These are phyloP conservation scores for Pogonophryne albipinna DNA, from an alignment of 2,797 vertebrate species.

Conservation along the genomic window DNA sequence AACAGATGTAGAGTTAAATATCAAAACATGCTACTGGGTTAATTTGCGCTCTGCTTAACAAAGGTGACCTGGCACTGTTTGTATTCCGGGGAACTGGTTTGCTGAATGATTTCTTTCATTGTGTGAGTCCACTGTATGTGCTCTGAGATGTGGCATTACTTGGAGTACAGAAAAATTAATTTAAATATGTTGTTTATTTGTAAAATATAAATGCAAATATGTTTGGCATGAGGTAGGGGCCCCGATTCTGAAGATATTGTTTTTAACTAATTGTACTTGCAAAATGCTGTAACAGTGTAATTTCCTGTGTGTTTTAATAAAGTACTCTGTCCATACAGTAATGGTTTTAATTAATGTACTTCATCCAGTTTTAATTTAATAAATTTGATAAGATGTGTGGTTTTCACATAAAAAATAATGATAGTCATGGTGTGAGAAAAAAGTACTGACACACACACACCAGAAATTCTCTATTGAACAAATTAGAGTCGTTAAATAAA, in stretches of 20 bases:
- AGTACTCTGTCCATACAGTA: not conserved
- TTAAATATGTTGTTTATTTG: not conserved
- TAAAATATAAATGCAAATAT: not conserved
- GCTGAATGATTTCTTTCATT: constrained; percentile 7
- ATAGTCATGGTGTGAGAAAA: not conserved
- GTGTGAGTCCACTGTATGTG: constrained; percentile 14
- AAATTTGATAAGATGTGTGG: not conserved
- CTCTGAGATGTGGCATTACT: not conserved
- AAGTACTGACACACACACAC: not conserved
- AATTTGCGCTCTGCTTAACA: constrained; percentile 32
- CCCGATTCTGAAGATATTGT: not conserved
- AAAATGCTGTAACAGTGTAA: not conserved
- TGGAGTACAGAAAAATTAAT: not conserved
- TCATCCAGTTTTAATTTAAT: not conserved
- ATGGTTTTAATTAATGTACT: not conserved
- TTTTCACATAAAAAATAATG: not conserved
- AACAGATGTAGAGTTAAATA: not conserved
- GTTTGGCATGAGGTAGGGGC: not conserved
- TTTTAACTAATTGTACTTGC: not conserved
- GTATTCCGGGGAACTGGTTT: constrained; percentile 19
- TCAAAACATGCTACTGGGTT: constrained; percentile 26
- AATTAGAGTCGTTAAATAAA: constrained; percentile 17
- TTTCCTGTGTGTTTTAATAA: not conserved
- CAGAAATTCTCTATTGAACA: constrained; percentile 5
- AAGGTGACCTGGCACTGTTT: constrained; percentile 24